A percentile compares a stretch with the other conserved stretches of the same genome.
Conservation (phyloP, 1,140 invertebrate genomes). For the Diorhabda sublineata region DNA sequence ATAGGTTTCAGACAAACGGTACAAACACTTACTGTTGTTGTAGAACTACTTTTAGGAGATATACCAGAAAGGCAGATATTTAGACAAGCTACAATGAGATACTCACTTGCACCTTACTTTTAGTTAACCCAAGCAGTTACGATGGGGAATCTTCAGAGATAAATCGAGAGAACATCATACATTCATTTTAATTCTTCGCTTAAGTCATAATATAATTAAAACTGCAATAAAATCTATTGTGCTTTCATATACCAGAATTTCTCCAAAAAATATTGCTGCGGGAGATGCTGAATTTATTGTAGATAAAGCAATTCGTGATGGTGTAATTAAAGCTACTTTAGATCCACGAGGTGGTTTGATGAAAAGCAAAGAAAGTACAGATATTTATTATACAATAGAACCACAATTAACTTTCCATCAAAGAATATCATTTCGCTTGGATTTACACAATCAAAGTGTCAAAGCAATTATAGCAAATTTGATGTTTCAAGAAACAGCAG, state of each 20-base stretch:
- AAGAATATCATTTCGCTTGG: slow-evolving; percentile 94
- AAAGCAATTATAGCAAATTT: slow-evolving; percentile 72
- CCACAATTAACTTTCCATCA: slow-evolving; percentile 97
- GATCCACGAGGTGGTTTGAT: slow-evolving; percentile 95
- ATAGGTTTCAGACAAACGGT: slow-evolving; percentile 98
- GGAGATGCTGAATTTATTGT: slow-evolving; percentile 99
- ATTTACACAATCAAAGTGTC: slow-evolving; percentile 96
- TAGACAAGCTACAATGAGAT: slow-evolving; percentile 79
- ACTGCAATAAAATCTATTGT: slow-evolving; percentile 97
- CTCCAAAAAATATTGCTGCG: slow-evolving; percentile 89
- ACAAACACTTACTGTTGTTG: slow-evolving; percentile 93
- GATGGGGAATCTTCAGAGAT: slow-evolving; percentile 85
- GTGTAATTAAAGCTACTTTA: slow-evolving; percentile 95
- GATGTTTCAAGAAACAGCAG: too few species aligned
- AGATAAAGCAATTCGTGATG: slow-evolving; percentile 98
- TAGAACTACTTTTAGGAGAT: too few species aligned
- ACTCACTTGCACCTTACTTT: slow-evolving; percentile 91
- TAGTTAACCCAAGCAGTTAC: slow-evolving; percentile 96
- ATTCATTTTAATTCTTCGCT: slow-evolving; percentile 87
- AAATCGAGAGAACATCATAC: slow-evolving; percentile 89
- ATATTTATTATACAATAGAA: slow-evolving; percentile 96
- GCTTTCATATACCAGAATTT: slow-evolving; percentile 94
- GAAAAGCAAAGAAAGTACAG: slow-evolving; percentile 93
- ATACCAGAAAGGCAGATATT: slow-evolving; percentile 92
- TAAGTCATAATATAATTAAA: slow-evolving; percentile 99